A percentile compares a stretch with the other conserved stretches of the same genome.
phyloP scores from a whole-genome alignment of 2,797 vertebrate species.

The Pipistrellus nathusii region DNA sequence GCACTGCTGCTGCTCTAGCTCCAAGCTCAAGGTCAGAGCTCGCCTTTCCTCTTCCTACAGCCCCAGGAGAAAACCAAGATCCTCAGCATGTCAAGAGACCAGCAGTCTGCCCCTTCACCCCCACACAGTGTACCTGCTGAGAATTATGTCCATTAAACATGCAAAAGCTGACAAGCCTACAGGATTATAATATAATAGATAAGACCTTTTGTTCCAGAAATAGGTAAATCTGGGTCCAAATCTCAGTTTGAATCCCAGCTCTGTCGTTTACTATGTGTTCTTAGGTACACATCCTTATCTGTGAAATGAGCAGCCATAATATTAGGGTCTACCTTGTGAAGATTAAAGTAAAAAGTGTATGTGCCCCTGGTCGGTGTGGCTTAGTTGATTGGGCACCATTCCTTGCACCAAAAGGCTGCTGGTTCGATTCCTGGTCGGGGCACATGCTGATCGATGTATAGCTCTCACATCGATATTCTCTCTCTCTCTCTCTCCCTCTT shows the following conservation, averaged over 20 bases:
- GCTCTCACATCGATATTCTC: background rate
- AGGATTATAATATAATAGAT: background rate
- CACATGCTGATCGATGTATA: background rate
- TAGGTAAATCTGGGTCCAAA: background rate
- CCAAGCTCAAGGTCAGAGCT: conserved; percentile 76
- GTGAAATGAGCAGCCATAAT: background rate
- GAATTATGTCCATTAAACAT: background rate
- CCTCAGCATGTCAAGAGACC: background rate
- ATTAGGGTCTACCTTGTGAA: background rate
- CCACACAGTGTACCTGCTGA: background rate
- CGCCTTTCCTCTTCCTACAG: conserved; percentile 84
- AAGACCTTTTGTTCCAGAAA: background rate
- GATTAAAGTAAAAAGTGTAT: background rate
- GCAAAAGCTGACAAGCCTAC: background rate
- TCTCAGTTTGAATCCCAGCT: conserved; percentile 11
- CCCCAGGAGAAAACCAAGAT: conserved; percentile 23
- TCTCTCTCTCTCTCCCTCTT: background rate
- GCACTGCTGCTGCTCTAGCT: conserved; percentile 75
- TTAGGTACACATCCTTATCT: background rate
- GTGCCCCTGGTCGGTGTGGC: background rate
- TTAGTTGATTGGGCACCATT: background rate
- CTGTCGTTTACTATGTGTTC: background rate
- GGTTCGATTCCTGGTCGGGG: background rate
- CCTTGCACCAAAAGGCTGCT: background rate
- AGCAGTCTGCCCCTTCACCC: background rate